A percentile compares a stretch with the other conserved stretches of the same genome.
These are phyloP conservation scores for Conus betulinus DNA, from an alignment of 1,140 invertebrate species.

Conservation along the genomic window DNA sequence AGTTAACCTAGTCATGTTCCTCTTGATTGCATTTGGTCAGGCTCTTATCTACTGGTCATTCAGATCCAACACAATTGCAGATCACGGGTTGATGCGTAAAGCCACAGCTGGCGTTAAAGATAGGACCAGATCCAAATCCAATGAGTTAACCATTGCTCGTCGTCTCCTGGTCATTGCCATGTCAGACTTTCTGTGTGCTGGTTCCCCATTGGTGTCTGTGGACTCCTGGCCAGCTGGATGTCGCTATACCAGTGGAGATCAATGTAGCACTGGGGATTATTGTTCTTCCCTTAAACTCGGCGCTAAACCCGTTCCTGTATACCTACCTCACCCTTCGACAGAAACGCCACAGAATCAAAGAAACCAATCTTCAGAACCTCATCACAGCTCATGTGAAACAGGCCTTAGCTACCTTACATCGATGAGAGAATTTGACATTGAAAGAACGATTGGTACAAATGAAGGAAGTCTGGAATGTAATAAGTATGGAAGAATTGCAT, in stretches of 20 bases:
- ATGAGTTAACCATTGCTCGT: constrained; percentile 31
- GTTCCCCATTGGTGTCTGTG: constrained; percentile 37
- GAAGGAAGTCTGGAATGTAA: no score
- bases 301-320: neutral
- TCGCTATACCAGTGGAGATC: neutral
- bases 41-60: constrained; percentile 41
- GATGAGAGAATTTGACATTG: no score
- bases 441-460: no score
- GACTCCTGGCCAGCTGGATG: neutral
- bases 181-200: constrained; percentile 42
- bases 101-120: neutral
- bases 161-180: constrained; percentile 16
- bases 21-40: constrained; percentile 44
- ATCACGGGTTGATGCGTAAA: no score
- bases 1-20: constrained; percentile 32
- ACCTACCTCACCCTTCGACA: neutral
- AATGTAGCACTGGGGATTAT: neutral
- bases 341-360: no score
- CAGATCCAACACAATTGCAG: neutral
- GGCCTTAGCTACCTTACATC: no score
- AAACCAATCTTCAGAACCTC: no score
- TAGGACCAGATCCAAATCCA: neutral
- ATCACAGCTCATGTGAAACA: no score
- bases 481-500: no score
- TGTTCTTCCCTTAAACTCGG: neutral